These are phyloP conservation scores for Uria lomvia DNA, from an alignment of 2,113 vertebrate genomes.

Conservation along the genomic window DNA sequence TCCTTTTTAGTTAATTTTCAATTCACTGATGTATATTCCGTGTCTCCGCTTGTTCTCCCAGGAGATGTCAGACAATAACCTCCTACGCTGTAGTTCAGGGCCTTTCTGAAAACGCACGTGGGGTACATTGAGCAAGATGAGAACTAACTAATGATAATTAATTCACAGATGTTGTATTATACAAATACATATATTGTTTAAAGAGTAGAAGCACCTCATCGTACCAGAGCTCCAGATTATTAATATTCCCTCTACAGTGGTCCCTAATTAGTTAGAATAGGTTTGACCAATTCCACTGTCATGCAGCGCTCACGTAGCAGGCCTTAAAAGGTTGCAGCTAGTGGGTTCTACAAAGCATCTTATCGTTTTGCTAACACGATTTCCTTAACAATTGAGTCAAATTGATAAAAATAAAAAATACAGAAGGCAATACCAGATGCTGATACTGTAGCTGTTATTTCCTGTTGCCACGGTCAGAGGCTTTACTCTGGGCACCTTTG, in stretches of 20 bases:
- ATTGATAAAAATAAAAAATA: neutral
- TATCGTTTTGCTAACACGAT: neutral
- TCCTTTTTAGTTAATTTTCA: slow-evolving; percentile 38
- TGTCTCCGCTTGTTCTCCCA: neutral
- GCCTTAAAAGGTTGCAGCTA: neutral
- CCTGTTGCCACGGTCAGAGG: neutral
- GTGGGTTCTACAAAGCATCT: neutral
- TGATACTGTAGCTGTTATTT: neutral
- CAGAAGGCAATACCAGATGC: neutral
- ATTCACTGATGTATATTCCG: neutral
- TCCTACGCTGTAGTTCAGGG: neutral
- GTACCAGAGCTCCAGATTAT: neutral
- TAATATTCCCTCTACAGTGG: neutral
- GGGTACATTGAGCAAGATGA: slow-evolving; percentile 10
- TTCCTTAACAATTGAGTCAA: neutral
- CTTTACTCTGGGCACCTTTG: neutral
- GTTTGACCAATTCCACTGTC: neutral
- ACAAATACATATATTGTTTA: neutral
- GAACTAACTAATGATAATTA: slow-evolving; percentile 40
- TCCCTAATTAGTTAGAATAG: neutral
- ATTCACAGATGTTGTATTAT: slow-evolving; percentile 22
- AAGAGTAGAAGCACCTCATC: neutral
- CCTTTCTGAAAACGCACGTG: slow-evolving; percentile 21
- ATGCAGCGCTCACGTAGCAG: neutral
- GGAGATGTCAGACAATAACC: neutral